These are phyloP conservation scores for Ophioderma brevispina DNA, from an alignment of 35 echinoderm and acorn worm genomes.

Conservation along the genomic window DNA sequence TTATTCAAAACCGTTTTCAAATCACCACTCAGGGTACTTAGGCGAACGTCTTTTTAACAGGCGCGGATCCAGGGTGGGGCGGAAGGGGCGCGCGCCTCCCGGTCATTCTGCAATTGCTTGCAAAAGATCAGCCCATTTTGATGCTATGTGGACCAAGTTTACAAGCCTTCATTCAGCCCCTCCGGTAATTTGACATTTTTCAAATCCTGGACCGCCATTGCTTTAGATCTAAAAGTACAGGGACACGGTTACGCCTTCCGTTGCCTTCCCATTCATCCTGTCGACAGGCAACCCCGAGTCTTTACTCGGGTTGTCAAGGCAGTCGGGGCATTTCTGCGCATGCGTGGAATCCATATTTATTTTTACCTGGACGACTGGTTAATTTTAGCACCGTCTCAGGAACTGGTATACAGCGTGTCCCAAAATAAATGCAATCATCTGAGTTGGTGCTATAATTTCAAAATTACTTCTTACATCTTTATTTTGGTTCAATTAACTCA, in stretches of 20 bases:
- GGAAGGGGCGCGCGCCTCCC: too few species aligned
- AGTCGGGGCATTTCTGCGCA: not conserved
- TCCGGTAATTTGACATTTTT: not conserved
- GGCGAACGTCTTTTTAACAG: too few species aligned
- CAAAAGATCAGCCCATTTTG: not conserved
- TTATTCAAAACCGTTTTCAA: too few species aligned
- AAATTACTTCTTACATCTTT: too few species aligned
- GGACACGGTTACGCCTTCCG: not conserved
- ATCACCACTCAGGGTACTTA: too few species aligned
- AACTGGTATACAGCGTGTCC: too few species aligned
- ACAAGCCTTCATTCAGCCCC: constrained; percentile 32
- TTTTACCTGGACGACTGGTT: constrained; percentile 60
- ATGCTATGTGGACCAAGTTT: constrained; percentile 56
- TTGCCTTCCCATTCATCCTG: constrained; percentile 40
- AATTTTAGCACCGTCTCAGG: constrained; percentile 22
- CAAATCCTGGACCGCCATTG: too few species aligned
- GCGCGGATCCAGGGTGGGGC: too few species aligned
- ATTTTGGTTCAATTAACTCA: too few species aligned
- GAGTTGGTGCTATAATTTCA: too few species aligned
- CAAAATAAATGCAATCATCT: too few species aligned
- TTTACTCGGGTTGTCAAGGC: constrained; percentile 23
- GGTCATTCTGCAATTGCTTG: not conserved
- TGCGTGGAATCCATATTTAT: not conserved
- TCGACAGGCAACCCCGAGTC: not conserved
- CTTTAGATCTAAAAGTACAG: not conserved